A percentile compares a stretch with the other conserved stretches of the same genome.
These are phyloP conservation scores for Urophycis tenuis DNA, from an alignment of 2,797 vertebrate species.

Conservation along the genomic window DNA sequence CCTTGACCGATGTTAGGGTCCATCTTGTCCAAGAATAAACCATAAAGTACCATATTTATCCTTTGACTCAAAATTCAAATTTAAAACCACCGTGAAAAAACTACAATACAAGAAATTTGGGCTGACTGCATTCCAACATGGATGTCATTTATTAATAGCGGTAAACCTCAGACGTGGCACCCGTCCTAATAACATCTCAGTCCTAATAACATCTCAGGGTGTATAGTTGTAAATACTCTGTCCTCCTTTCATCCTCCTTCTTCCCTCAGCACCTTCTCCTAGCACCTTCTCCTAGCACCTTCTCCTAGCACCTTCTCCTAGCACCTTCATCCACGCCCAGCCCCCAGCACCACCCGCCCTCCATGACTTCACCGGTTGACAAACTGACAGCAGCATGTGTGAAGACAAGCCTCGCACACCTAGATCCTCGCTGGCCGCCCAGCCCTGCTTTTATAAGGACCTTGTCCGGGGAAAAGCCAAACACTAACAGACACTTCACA, in stretches of 20 bases:
- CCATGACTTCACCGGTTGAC: constrained; percentile 13
- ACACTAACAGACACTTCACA: constrained; percentile 50
- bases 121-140: background rate
- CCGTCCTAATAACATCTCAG: background rate
- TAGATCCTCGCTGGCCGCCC: constrained; percentile 2
- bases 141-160: background rate
- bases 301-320: background rate
- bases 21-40: background rate
- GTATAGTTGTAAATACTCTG: background rate
- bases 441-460: constrained; percentile 42
- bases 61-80: background rate
- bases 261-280: background rate
- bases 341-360: constrained; percentile 11
- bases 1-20: background rate
- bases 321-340: background rate
- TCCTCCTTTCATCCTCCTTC: background rate
- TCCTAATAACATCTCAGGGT: background rate
- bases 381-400: constrained; percentile 64
- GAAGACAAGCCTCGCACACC: constrained; percentile 20
- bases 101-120: background rate
- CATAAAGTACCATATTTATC: background rate
- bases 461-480: constrained; percentile 48
- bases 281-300: background rate
- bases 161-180: constrained; percentile 20
- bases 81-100: no score